Conservation (phyloP, 2,797 vertebrate genomes). For the Alca torda region DNA sequence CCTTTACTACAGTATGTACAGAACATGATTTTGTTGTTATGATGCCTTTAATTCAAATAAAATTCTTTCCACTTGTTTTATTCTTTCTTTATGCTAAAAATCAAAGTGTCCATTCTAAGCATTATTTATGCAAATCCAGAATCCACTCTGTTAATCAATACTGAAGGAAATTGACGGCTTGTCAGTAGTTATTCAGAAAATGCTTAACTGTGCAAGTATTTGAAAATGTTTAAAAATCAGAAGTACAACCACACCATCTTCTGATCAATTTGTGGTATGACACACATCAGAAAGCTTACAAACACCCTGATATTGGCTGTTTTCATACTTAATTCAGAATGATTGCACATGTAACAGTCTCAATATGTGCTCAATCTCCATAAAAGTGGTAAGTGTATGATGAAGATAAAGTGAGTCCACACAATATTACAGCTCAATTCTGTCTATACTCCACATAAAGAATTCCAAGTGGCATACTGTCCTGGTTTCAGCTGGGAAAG, state of each 20-base stretch:
- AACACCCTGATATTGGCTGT: accelerated
- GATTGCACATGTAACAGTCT: not conserved
- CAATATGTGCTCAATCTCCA: not conserved
- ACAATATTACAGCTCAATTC: not conserved
- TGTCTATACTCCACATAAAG: not conserved
- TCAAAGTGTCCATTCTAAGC: not conserved
- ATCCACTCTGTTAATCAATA: not conserved
- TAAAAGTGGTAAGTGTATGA: not conserved
- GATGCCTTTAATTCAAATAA: not conserved
- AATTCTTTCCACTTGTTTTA: not conserved
- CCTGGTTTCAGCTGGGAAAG: not conserved
- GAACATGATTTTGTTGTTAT: not conserved
- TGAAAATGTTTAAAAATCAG: not conserved
- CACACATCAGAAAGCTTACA: not conserved
- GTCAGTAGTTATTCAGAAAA: not conserved
- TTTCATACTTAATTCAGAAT: not conserved
- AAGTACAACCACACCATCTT: constrained; percentile 30
- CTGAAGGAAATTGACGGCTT: not conserved
- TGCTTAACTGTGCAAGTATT: not conserved
- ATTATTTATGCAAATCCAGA: not conserved
- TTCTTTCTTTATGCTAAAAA: not conserved
- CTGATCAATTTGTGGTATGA: not conserved
- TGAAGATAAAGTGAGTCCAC: not conserved
- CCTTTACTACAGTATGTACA: not conserved
- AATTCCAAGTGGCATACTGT: not conserved